Conservation (phyloP, 2,113 vertebrate genomes). For the Crocuta crocuta region DNA sequence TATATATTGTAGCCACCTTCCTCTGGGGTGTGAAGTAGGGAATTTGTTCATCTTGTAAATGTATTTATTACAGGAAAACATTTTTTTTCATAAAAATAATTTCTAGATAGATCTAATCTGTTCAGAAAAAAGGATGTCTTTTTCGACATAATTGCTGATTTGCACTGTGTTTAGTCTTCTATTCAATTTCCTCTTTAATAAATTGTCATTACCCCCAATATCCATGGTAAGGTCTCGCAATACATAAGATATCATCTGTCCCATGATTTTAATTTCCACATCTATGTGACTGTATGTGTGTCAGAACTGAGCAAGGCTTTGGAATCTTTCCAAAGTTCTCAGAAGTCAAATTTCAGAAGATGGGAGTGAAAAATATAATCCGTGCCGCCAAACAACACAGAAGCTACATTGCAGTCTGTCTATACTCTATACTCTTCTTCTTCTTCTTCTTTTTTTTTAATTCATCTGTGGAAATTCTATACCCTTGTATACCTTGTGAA, state of each 20-base stretch:
- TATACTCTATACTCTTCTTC: neutral
- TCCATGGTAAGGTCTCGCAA: neutral
- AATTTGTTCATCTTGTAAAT: neutral
- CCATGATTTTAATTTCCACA: neutral
- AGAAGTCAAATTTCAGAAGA: neutral
- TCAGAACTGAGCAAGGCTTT: neutral
- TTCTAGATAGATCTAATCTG: neutral
- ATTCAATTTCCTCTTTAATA: neutral
- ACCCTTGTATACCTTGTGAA: neutral
- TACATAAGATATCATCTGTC: neutral
- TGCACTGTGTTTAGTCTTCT: neutral
- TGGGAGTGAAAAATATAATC: neutral
- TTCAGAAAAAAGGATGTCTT: neutral
- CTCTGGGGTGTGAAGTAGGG: neutral
- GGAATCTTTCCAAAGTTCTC: neutral
- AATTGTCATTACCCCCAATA: neutral
- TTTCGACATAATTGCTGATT: neutral
- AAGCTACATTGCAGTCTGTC: rapidly evolving
- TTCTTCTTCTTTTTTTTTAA: neutral
- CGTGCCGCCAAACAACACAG: neutral
- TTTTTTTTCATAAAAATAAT: neutral
- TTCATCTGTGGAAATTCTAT: neutral
- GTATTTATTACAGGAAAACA: neutral
- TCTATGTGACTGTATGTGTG: neutral
- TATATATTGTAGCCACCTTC: neutral